Base-by-base conservation (phyloP, 2,797 vertebrate genomes). In the Muscicapa striata region DNA sequence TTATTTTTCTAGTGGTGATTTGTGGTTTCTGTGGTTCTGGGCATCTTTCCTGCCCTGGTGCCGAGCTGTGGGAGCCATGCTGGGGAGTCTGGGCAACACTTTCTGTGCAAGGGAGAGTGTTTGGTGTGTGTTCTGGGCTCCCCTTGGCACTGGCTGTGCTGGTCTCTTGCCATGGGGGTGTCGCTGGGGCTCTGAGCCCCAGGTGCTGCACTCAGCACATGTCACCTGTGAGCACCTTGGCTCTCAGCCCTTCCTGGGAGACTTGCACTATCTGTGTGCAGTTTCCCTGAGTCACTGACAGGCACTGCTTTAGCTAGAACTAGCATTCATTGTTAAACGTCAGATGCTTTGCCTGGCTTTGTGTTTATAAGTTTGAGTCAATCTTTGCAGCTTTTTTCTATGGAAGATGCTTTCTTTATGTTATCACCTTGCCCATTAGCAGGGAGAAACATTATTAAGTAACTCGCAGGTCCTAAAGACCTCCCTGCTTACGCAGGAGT, bases 241-340 rank as follows among this genome's bases (percentile, higher is more conserved):
- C 63, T 84, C 48, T 7, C 69, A 10, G 45, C 15, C 5, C 23
- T 45, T 7, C 0, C 78, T 29, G 36, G 5, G 19, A 10, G 36
- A 34, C 41, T 40, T 2, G 2, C 34, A 2, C 13, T 32, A 13
- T 43, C 61, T 78, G 43, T 40, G 1, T 66, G 52, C 64, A 54
- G 3, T 13, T 79, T n/a, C 51, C 54, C 46, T 34, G 36, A 40
- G 30, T 84, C 84, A 43, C 75, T 61, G 61, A 9, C 29, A 66
- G 80, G 76, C 38, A 2, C 10, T 36, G 4, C 22, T 26, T 46
- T 51, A 80, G 72, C 64, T 70, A 4, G 19, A 77, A 16, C 82
- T 52, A 12, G 32, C 30, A 5, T 3, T 0, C 34, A 0, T 43
- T 46, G 40, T 36, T 83, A 18, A 43, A 48, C 1, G 3, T 7